Evolutionary conservation across 2,888 invertebrate genomes (phyloP), one percentile per base, ranked within the genome.

Genomic region (Suillia variegata): DNA sequence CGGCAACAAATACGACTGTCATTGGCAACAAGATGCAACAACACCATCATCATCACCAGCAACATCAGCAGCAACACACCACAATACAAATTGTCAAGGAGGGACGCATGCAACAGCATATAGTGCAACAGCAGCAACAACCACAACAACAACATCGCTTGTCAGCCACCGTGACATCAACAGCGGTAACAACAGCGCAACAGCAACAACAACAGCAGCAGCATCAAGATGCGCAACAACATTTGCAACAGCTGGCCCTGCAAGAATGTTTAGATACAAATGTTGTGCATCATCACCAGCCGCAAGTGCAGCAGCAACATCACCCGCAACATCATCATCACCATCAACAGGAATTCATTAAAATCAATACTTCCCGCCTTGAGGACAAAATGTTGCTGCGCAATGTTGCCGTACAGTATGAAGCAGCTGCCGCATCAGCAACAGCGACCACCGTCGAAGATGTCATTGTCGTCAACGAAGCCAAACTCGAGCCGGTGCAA

Each of bases 71-170:
- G 62, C 58, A 38, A 20, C 69, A 70, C 13, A 74, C 77, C 21
- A 78, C 78, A 33, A 79, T 80, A 61, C 78, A 80, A 52, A 78
- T 79, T 60, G 73, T 80, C 1, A 80, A 80, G 63, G 77, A 78
- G 34, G 64, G 67, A 53, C 58, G 61, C 22, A 54, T 58, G 1
- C 64, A 59, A n/a, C 67, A 63, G 18, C 65, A 60, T 4, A 67
- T 62, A 54, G 15, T 65, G 8, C 64, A 70, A 18, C 47, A 66
- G 48, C 58, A 63, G 18, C 67, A 51, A 24, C 58, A 31, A 48
- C 38, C 13, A 15, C 67, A 51, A 24, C 58, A 31, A 48, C 38
- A 17, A 15, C 45, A 42, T 47, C 24, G 21, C 20, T 18, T 15
- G 18, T 2, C 57, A 57, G 12, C 63, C 58, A 10, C 61, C 62